These are phyloP conservation scores for Lagorchestes hirsutus DNA, from an alignment of 2,797 vertebrate genomes.

Conservation along the genomic window DNA sequence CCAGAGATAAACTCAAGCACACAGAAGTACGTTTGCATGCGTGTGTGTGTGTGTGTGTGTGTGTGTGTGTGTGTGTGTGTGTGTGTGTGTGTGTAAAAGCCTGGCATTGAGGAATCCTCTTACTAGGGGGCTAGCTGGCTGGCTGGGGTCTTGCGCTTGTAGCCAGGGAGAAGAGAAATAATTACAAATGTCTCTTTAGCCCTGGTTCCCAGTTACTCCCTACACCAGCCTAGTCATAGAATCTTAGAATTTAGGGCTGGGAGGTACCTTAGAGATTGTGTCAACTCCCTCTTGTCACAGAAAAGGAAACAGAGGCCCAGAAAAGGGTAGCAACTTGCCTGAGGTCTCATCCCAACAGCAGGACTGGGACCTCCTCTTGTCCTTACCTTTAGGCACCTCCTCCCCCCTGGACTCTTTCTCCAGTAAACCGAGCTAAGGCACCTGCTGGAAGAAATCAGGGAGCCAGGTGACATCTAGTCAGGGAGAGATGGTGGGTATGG, in stretches of 20 bases:
- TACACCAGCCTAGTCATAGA: neutral
- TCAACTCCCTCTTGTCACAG: neutral
- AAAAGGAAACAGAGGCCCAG: neutral
- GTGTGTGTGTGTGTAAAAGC: neutral
- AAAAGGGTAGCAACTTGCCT: neutral
- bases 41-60: no score
- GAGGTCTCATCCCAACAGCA: neutral
- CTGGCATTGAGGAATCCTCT: neutral
- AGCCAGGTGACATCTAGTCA: neutral
- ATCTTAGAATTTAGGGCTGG: neutral
- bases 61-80: no score
- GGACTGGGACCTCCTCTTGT: neutral
- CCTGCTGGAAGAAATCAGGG: neutral
- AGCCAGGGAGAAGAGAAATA: neutral
- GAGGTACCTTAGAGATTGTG: neutral
- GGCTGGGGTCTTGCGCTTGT: neutral
- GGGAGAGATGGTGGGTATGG: neutral
- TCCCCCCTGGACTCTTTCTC: neutral
- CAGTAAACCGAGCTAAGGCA: neutral
- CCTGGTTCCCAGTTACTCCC: neutral
- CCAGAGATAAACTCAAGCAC: neutral
- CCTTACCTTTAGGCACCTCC: neutral
- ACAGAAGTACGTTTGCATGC: neutral
- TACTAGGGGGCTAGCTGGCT: neutral
- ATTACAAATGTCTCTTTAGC: neutral